Evolutionary conservation across 2,113 vertebrate species (phyloP), one percentile per base, ranked within the genome.

Genomic region (Sapajus apella): DNA sequence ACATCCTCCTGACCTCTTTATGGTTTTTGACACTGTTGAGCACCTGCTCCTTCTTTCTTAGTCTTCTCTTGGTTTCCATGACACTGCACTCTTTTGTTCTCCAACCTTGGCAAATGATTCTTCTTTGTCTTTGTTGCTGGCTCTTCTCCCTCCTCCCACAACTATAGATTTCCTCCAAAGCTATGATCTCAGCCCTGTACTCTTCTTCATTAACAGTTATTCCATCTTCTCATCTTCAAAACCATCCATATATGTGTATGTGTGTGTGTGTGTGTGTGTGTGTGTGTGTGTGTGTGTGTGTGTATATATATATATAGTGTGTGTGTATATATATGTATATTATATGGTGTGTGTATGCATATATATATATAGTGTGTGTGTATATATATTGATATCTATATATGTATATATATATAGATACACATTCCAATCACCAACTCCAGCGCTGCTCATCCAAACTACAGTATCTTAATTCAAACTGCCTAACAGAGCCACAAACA

Each of bases 51-150:
- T 96, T 84, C 8, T 70, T 45, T 66, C 23, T 88, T 81, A 32
- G 32, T 77, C 56, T 90, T 94, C 56, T 92, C 73, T 85, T 81
- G 43, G 43, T 86, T 95, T 97, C 56, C 17, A 66, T 9, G 8
- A 75, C 23, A 47, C 37, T 85, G 21, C 16, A 75, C n/a, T 58
- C 14, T 20, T 92, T 92, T 87, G 7, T 50, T 90, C 80, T 79
- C 8, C 17, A 70, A 45, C 4, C 12, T 43, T 50, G 21, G 11
- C 27, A 40, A 80, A 66, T 45, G 55, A 43, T 43, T 76, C 20
- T 77, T 58, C 23, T 88, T 56, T 79, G 30, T 16, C 55, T 79
- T 52, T 16, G 50, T 84, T 70, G 8, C 2, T 89, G 21, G 2
- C 13, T 87, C 27, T 87, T 91, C 4, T 35, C 45, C 14, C 7